phyloP scores from a whole-genome alignment of 2,888 invertebrate species.

The Disparrhopalites patrizii region DNA sequence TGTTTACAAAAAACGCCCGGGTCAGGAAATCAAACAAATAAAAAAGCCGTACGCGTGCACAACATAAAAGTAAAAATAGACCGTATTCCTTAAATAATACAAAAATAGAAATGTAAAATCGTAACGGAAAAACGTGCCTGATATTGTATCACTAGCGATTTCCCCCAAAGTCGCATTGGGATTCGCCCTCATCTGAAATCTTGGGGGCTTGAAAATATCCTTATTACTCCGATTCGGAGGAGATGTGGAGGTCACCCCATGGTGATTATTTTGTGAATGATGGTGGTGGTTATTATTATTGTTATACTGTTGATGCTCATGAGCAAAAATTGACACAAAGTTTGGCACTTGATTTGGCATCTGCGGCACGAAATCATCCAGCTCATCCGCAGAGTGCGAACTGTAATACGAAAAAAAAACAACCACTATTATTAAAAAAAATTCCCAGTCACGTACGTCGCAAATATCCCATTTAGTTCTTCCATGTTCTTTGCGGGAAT shows the following conservation, averaged over 20 bases:
- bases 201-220: slow-evolving; percentile 44
- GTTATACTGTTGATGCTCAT: slow-evolving; percentile 32
- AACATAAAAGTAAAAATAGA: no score
- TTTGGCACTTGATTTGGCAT: slow-evolving; percentile 46
- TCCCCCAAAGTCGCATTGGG: slow-evolving; percentile 43
- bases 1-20: no score
- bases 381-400: slow-evolving; percentile 41
- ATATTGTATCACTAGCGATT: slow-evolving; percentile 47
- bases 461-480: no score
- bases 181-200: slow-evolving; percentile 43
- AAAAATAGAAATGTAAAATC: neutral
- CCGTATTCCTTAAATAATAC: no score
- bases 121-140: slow-evolving; percentile 31
- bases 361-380: slow-evolving; percentile 38
- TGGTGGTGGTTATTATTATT: slow-evolving; percentile 32
- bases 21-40: no score
- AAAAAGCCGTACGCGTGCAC: no score
- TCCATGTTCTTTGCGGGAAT: no score
- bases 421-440: no score
- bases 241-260: slow-evolving; percentile 31
- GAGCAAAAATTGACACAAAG: slow-evolving; percentile 47
- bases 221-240: slow-evolving; percentile 44
- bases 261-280: slow-evolving; percentile 23
- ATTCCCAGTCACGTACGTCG: no score
- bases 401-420: slow-evolving; percentile 4